These are phyloP conservation scores for Osedax frankpressi DNA, from an alignment of 2,888 invertebrate genomes.

Conservation along the genomic window DNA sequence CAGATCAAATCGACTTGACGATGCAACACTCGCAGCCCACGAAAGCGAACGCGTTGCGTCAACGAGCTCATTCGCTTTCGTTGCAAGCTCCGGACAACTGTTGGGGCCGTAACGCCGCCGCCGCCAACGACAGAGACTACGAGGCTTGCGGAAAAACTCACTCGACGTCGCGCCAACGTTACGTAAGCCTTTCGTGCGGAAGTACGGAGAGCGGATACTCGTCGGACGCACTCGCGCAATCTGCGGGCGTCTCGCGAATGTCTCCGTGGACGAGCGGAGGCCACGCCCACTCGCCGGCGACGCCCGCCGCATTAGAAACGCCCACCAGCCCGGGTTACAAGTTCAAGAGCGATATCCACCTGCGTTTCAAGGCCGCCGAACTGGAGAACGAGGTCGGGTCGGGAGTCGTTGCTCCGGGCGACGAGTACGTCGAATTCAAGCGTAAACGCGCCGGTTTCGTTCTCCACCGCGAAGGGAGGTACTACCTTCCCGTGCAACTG, in stretches of 20 bases:
- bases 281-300: not conserved
- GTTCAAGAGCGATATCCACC: constrained; percentile 84
- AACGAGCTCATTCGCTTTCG: too few species aligned
- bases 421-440: constrained; percentile 2
- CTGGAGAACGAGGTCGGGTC: not conserved
- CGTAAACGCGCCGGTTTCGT: constrained; percentile 61
- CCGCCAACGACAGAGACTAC: too few species aligned
- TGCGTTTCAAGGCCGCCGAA: constrained; percentile 57
- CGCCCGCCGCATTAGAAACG: not conserved
- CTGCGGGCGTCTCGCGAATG: not conserved
- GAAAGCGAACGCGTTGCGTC: too few species aligned
- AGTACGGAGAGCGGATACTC: not conserved
- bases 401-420: not conserved
- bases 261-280: not conserved
- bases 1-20: too few species aligned
- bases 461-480: constrained; percentile 71
- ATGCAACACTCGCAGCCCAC: too few species aligned
- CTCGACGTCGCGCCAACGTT: not conserved
- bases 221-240: not conserved
- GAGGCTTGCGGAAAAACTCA: too few species aligned
- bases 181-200: not conserved
- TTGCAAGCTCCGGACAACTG: too few species aligned
- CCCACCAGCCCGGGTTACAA: constrained; percentile 55
- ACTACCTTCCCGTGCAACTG: constrained; percentile 64
- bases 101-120: too few species aligned